These are phyloP conservation scores for Spheniscus humboldti DNA, from an alignment of 2,797 vertebrate genomes.

Conservation along the genomic window DNA sequence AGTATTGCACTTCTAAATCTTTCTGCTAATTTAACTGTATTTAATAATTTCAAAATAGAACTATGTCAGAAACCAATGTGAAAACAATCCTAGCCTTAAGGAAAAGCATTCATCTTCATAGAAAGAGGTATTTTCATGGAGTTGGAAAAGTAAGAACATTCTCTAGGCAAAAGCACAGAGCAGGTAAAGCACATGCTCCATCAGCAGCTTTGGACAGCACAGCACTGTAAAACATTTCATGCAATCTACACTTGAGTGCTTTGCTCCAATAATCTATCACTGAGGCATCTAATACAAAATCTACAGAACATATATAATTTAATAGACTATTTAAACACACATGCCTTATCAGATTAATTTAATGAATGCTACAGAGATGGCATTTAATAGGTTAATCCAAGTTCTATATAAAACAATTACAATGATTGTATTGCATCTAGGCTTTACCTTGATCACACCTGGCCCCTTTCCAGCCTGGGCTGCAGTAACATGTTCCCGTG, in stretches of 20 bases:
- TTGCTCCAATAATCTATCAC: background rate
- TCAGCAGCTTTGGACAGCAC: background rate
- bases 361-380: background rate
- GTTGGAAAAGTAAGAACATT: background rate
- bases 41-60: background rate
- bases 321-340: background rate
- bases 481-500: conserved; percentile 95
- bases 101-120: background rate
- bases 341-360: background rate
- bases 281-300: background rate
- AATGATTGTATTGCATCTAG: background rate
- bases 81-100: background rate
- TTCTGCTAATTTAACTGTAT: background rate
- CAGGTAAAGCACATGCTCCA: background rate
- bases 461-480: conserved; percentile 92
- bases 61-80: background rate
- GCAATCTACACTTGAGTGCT: background rate
- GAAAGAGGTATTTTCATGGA: background rate
- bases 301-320: background rate
- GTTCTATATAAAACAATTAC: background rate
- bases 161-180: background rate
- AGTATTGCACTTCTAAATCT: background rate
- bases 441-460: conserved; percentile 91
- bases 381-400: background rate
- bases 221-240: background rate